phyloP scores from a whole-genome alignment of 2,797 vertebrate species.

The Prionace glauca region DNA sequence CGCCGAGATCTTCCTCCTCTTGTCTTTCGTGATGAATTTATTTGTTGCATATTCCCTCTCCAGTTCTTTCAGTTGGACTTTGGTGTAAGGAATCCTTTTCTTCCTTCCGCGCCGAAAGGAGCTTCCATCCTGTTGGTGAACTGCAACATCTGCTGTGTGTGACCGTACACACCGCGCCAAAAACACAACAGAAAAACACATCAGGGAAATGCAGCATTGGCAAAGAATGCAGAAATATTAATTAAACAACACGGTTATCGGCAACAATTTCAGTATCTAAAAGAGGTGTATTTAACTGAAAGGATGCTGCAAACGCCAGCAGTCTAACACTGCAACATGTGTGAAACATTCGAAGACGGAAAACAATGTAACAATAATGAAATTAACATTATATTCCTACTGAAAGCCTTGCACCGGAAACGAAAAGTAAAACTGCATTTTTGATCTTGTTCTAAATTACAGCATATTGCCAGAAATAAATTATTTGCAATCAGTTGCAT shows the following conservation, averaged over 20 bases:
- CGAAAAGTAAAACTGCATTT: neutral
- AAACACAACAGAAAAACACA: neutral
- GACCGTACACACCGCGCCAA: neutral
- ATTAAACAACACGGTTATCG: neutral
- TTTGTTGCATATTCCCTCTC: conserved; percentile 70
- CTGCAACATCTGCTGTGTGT: conserved; percentile 60
- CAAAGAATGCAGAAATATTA: neutral
- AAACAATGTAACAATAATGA: neutral
- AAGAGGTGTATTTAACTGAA: neutral
- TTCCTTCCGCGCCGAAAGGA: conserved; percentile 68
- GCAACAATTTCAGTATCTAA: too few relatives aligned
- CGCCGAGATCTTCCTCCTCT: conserved; percentile 72
- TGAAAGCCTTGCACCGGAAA: neutral
- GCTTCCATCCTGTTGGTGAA: conserved; percentile 67
- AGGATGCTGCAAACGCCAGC: too few relatives aligned
- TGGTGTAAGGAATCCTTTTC: conserved; percentile 73
- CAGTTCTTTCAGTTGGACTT: conserved; percentile 69
- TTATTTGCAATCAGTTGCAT: neutral
- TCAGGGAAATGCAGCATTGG: neutral
- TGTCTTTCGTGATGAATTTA: conserved; percentile 78
- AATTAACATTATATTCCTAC: neutral
- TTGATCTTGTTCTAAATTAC: neutral
- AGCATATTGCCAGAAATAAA: neutral
- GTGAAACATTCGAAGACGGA: neutral
- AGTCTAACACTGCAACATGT: neutral